phyloP scores from a whole-genome alignment of 2,113 vertebrate species.

The Aleadryas rufinucha region DNA sequence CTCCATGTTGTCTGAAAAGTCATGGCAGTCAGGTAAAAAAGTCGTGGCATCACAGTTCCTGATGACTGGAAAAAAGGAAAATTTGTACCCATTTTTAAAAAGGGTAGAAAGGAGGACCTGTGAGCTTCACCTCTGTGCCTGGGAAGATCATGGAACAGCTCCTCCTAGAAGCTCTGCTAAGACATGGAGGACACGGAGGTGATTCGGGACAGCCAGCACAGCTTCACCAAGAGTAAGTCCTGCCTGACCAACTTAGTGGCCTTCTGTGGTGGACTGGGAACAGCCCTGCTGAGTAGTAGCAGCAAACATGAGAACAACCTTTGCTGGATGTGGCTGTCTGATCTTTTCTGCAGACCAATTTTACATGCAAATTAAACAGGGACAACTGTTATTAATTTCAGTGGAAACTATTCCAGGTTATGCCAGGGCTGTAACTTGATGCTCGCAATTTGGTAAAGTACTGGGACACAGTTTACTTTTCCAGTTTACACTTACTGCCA shows the following conservation, averaged over 20 bases:
- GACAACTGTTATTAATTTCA: not conserved
- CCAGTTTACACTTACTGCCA: not conserved
- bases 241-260: not conserved
- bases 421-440: not conserved
- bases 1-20: not conserved
- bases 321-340: not conserved
- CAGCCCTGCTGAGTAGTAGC: fast-evolving
- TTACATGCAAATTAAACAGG: not conserved
- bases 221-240: not conserved
- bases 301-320: not conserved
- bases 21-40: not conserved
- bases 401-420: not conserved
- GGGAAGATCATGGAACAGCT: not conserved
- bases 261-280: not conserved
- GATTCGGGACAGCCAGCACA: not conserved
- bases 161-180: not conserved
- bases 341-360: not conserved
- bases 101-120: not conserved
- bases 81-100: not conserved
- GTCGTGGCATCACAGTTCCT: not conserved
- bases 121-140: not conserved
- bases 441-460: not conserved
- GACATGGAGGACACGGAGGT: not conserved
- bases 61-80: not conserved
- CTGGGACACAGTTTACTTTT: not conserved